Evolutionary conservation across 2,888 invertebrate genomes (phyloP).

Genomic region (Polylopha cassiicola): DNA sequence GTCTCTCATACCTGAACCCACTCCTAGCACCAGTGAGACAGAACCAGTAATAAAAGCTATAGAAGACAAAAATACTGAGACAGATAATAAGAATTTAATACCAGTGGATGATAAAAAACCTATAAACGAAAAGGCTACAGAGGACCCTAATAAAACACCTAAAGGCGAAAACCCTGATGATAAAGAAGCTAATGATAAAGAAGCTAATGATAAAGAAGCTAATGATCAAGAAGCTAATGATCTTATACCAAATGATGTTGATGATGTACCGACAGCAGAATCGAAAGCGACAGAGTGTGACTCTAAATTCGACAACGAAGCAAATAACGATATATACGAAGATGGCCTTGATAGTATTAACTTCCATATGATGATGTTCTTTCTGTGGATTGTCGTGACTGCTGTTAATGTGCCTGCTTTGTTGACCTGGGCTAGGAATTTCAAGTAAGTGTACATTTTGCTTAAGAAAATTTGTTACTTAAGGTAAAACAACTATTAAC

Average conservation of each 20-base stretch:
- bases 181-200: slow-evolving; percentile 11
- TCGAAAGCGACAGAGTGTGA: too few species aligned
- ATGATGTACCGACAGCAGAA: too few species aligned
- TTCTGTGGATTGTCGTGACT: slow-evolving; percentile 81
- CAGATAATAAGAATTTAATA: too few species aligned
- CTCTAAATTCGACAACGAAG: too few species aligned
- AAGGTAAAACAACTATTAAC: too few species aligned
- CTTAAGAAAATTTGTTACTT: background rate
- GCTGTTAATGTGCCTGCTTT: slow-evolving; percentile 84
- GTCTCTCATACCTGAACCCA: slow-evolving; percentile 9
- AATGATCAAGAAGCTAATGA: slow-evolving; percentile 29
- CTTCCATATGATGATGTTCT: slow-evolving; percentile 85
- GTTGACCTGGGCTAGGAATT: slow-evolving; percentile 88
- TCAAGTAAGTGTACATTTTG: slow-evolving; percentile 77
- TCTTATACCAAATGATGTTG: slow-evolving; percentile 26
- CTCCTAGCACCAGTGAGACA: slow-evolving; percentile 7
- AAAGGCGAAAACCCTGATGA: too few species aligned
- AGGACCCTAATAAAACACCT: too few species aligned
- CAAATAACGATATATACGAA: background rate
- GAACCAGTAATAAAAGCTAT: slow-evolving; percentile 27
- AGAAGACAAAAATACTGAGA: slow-evolving; percentile 25
- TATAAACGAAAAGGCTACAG: too few species aligned
- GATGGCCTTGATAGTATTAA: slow-evolving; percentile 74
- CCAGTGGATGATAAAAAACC: too few species aligned
- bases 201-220: slow-evolving; percentile 23